phyloP scores from a whole-genome alignment of 2,888 invertebrate species.

The Lumbricus terrestris region DNA sequence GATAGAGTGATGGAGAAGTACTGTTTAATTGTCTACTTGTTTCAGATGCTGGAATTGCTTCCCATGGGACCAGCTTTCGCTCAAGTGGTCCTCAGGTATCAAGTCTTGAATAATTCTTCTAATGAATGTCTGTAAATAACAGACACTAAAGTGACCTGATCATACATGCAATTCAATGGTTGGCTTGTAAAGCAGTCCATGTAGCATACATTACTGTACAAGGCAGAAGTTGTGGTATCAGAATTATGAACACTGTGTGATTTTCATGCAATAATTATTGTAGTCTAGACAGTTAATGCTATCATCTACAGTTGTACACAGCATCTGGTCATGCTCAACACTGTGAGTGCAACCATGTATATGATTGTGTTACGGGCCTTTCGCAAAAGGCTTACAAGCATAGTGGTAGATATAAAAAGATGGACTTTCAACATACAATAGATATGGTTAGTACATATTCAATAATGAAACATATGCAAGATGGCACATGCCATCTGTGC shows the following conservation, averaged over 20 bases:
- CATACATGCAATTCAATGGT: neutral
- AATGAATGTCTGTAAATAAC: neutral
- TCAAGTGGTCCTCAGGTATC: neutral
- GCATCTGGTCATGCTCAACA: too few relatives aligned
- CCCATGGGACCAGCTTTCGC: neutral
- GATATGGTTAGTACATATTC: too few relatives aligned
- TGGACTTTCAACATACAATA: too few relatives aligned
- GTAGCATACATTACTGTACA: neutral
- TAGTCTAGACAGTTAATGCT: neutral
- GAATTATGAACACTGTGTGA: neutral
- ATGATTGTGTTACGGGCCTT: neutral
- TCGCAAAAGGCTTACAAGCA: neutral
- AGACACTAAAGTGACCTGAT: neutral
- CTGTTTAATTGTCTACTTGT: neutral
- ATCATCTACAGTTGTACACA: neutral
- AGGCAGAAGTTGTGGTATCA: neutral
- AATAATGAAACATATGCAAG: too few relatives aligned
- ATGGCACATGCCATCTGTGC: too few relatives aligned
- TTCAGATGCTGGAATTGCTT: constrained; percentile 3
- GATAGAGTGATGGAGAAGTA: neutral
- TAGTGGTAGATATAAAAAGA: neutral
- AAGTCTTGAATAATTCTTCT: neutral
- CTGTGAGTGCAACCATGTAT: neutral
- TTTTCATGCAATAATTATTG: neutral
- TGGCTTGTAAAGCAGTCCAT: neutral